Percentiles rank a stretch among this genome's conserved stretches.
These are phyloP conservation scores for Dasyornis broadbenti DNA, from an alignment of 2,113 vertebrate species.

Conservation along the genomic window DNA sequence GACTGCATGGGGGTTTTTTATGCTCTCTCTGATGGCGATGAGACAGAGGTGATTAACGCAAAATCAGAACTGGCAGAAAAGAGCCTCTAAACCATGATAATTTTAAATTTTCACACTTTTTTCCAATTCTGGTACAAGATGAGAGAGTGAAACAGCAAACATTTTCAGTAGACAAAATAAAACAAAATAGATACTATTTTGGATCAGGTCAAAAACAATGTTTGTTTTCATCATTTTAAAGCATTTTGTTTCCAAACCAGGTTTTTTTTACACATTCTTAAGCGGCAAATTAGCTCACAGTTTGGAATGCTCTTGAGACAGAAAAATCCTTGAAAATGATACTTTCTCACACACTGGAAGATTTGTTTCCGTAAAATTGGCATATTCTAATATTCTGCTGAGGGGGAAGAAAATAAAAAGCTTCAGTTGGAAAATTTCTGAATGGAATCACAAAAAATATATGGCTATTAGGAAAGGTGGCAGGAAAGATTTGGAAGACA, in stretches of 20 bases:
- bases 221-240: background rate
- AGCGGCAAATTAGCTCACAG: background rate
- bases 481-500: background rate
- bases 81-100: background rate
- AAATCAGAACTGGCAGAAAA: background rate
- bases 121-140: background rate
- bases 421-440: background rate
- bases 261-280: background rate
- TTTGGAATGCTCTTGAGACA: background rate
- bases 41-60: background rate
- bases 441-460: background rate
- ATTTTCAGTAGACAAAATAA: conserved; percentile 9
- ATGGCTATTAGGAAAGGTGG: background rate
- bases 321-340: background rate
- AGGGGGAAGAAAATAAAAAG: background rate
- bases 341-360: background rate
- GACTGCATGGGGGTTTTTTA: background rate
- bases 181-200: background rate
- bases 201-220: background rate
- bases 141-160: background rate
- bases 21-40: background rate
- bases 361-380: background rate
- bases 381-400: background rate
- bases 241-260: background rate
- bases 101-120: background rate